These are phyloP conservation scores for Dasyprocta punctata DNA, from an alignment of 2,113 vertebrate species.

Conservation along the genomic window DNA sequence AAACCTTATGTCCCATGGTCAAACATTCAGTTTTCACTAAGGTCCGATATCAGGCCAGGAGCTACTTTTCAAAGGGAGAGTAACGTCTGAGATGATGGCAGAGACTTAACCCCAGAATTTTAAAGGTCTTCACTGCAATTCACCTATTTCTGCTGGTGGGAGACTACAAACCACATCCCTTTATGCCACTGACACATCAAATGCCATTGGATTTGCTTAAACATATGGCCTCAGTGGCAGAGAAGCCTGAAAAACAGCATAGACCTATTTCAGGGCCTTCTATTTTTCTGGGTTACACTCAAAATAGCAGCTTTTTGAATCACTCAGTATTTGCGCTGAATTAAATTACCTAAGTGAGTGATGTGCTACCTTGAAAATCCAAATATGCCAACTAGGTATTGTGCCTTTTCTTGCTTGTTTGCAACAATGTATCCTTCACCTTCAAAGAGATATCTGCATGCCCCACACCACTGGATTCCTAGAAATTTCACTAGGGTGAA, in stretches of 20 bases:
- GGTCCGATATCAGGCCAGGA: background rate
- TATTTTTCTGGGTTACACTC: background rate
- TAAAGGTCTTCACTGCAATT: background rate
- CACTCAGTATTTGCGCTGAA: background rate
- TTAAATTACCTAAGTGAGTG: background rate
- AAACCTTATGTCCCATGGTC: background rate
- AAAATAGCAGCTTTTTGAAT: background rate
- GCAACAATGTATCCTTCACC: background rate
- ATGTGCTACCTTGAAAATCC: background rate
- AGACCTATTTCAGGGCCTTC: background rate
- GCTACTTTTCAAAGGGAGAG: background rate
- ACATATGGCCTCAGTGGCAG: background rate
- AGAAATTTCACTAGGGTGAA: background rate
- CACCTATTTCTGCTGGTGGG: background rate
- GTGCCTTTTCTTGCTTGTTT: background rate
- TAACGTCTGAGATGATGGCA: background rate
- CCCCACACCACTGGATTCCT: background rate
- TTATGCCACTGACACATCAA: background rate
- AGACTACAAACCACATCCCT: background rate
- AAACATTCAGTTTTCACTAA: background rate
- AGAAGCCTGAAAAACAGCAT: background rate
- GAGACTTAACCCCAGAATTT: background rate
- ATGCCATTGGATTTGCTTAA: background rate
- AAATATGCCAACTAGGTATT: background rate
- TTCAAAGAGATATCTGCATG: background rate